phyloP scores from a whole-genome alignment of 2,113 vertebrate genomes.

The Parus major region DNA sequence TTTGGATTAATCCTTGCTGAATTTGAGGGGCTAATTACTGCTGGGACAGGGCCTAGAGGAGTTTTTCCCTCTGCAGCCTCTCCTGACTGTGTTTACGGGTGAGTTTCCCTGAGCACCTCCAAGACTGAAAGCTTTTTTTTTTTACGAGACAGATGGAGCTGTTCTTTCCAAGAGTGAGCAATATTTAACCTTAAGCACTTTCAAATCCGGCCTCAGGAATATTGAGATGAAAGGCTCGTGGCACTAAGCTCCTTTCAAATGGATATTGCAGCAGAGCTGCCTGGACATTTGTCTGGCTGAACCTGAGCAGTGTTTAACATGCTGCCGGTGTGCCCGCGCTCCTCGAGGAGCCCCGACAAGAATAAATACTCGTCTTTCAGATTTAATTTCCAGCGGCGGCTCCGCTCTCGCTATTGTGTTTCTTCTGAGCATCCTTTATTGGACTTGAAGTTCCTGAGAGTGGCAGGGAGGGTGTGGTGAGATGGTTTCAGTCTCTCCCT shows the following conservation, averaged over 20 bases:
- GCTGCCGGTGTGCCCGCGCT: background rate
- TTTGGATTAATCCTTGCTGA: background rate
- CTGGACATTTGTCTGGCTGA: conserved; percentile 48
- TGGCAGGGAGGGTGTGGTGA: background rate
- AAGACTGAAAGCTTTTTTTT: conserved; percentile 40
- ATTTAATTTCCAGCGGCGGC: conserved; percentile 9
- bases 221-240: conserved; percentile 64
- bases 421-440: conserved; percentile 14
- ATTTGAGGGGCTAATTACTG: conserved; percentile 25
- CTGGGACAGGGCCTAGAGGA: background rate
- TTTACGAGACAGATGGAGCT: conserved; percentile 47
- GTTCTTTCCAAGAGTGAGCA: conserved; percentile 65
- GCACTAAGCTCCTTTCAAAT: conserved; percentile 62
- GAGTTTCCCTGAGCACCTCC: conserved; percentile 47
- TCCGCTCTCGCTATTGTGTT: background rate
- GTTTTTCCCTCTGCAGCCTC: background rate
- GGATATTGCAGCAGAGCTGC: conserved; percentile 51
- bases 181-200: conserved; percentile 70
- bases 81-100: background rate
- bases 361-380: conserved; percentile 56
- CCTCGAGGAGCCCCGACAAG: conserved; percentile 41
- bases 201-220: conserved; percentile 65
- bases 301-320: conserved; percentile 48
- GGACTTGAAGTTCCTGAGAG: conserved; percentile 16
- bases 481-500: background rate